Base-by-base conservation (phyloP, 2,797 vertebrate genomes). In the Decapterus maruadsi region DNA sequence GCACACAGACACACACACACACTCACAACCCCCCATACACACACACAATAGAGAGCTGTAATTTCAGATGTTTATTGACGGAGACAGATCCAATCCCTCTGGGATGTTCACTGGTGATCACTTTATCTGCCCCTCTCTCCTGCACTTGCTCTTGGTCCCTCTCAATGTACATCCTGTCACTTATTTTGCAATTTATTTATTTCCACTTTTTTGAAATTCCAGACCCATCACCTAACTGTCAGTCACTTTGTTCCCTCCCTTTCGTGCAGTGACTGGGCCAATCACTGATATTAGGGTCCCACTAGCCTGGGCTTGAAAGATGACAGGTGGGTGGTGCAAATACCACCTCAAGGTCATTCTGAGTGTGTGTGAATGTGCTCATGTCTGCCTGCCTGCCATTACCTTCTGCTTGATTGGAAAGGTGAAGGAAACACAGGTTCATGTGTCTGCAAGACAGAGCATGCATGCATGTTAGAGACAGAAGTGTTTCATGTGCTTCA, bases 41-140 rank as follows among this genome's bases (percentile, higher is more conserved):
- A n/a, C 61, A 40, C 59, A 72, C 62, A 75, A 42, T 60, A 19
- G 14, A 59, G 75, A 84, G 88, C 77, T 93, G 90, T 90, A 93
- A 93, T 93, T 93, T 91, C 90, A 94, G 90, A 85, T 72, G 69
- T 77, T 85, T 89, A 94, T 94, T 90, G 92, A 93, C 87, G 72
- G 46, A 82, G 85, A 90, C 87, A 83, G 72, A 78, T 84, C 62
- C 72, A 87, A 72, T 84, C 78, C 90, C 84, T 78, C 9, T 56
- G 89, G 90, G 88, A 90, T 75, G 65, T 76, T 85, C 53, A 46
- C 69, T 61, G 62, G 70, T 59, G 81, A 92, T 92, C 87, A 67
- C 64, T 80, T 90, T 82, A 81, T 60, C 50, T 61, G 64, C 51
- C 76, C 43, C 46, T 72, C 46, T 72, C 66, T 60, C 59, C 43